Percentiles rank a stretch among this genome's conserved stretches.
These are phyloP conservation scores for Lycia hirtaria DNA, from an alignment of 2,888 invertebrate genomes.

Conservation along the genomic window DNA sequence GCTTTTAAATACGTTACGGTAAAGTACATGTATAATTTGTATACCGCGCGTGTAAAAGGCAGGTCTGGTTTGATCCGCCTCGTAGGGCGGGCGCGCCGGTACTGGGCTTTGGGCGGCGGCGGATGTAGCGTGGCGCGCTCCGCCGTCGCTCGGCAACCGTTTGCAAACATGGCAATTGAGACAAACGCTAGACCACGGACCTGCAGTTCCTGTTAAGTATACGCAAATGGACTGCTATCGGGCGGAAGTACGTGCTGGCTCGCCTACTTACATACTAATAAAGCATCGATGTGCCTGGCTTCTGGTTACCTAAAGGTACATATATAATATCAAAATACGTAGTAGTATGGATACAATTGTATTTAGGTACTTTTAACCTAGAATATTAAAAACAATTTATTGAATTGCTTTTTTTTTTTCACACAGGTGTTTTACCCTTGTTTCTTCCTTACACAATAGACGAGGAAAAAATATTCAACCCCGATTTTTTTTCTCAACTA, in stretches of 20 bases:
- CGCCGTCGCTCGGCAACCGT: conserved; percentile 74
- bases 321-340: background rate
- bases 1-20: background rate
- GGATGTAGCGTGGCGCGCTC: conserved; percentile 68
- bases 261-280: conserved; percentile 23
- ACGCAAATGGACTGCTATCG: conserved; percentile 18
- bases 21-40: conserved; percentile 13
- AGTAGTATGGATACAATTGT: no score
- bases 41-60: conserved; percentile 23
- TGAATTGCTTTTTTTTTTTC: no score
- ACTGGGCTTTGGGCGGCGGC: conserved; percentile 62
- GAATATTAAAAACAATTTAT: no score
- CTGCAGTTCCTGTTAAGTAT: conserved; percentile 34
- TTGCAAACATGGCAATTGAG: conserved; percentile 66
- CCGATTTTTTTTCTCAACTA: no score
- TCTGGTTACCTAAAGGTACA: conserved; percentile 1
- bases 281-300: background rate
- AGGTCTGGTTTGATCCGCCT: conserved; percentile 44
- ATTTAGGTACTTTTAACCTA: no score
- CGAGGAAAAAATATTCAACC: no score
- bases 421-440: no score
- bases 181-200: conserved; percentile 13
- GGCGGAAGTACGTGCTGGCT: conserved; percentile 10
- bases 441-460: no score
- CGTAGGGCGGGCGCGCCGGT: conserved; percentile 68